A percentile compares a stretch with the other conserved stretches of the same genome.
These are phyloP conservation scores for Gila orcuttii DNA, from an alignment of 2,113 vertebrate species.

Conservation along the genomic window DNA sequence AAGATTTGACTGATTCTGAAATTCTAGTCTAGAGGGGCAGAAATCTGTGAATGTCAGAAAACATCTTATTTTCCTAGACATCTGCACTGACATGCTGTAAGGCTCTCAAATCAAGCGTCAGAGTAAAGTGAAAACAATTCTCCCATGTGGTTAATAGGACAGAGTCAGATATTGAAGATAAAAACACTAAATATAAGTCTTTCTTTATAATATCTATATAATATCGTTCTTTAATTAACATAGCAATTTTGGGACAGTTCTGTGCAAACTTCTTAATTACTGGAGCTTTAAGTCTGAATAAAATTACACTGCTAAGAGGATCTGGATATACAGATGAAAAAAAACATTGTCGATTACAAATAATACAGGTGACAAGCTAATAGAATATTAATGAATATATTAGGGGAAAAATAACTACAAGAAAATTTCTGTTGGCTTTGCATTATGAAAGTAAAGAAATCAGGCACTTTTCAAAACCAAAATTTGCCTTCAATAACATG, in stretches of 20 bases:
- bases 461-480: constrained; percentile 45
- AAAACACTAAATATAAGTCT: background rate
- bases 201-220: too few species aligned
- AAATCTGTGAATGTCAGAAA: constrained; percentile 18
- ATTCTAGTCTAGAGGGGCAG: background rate
- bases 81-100: background rate
- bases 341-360: background rate
- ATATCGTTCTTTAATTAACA: background rate
- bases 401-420: background rate
- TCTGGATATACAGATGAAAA: background rate
- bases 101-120: background rate
- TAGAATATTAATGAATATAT: background rate
- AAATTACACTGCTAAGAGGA: background rate
- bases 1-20: background rate
- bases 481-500: background rate
- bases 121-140: background rate
- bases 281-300: background rate
- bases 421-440: background rate
- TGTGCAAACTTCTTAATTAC: background rate
- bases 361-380: constrained; percentile 16
- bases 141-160: background rate
- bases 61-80: background rate
- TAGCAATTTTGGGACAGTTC: constrained; percentile 14
- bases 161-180: background rate
- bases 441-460: constrained; percentile 13